These are phyloP conservation scores for Himantopus leucocephalus DNA, from an alignment of 2,113 vertebrate genomes.

Conservation along the genomic window DNA sequence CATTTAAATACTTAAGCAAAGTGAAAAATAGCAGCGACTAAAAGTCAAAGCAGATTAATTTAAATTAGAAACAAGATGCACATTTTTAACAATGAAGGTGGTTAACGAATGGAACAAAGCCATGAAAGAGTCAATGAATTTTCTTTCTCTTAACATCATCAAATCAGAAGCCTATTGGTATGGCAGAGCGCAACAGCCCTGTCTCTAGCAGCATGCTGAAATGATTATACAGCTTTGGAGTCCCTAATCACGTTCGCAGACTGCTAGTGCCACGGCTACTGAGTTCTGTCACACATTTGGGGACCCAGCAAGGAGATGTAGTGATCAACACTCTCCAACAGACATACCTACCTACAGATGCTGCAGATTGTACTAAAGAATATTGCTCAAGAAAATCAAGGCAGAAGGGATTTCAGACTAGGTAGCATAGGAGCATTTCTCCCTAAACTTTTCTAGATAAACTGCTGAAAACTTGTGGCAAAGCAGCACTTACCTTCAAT, in stretches of 20 bases:
- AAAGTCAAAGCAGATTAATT: background rate
- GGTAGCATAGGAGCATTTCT: background rate
- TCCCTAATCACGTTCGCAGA: background rate
- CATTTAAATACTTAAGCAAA: background rate
- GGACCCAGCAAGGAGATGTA: background rate
- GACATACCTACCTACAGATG: background rate
- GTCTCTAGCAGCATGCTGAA: background rate
- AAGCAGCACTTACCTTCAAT: background rate
- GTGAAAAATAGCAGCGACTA: background rate
- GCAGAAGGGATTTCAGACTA: background rate
- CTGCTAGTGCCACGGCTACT: background rate
- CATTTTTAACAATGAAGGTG: background rate
- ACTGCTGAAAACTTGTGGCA: background rate
- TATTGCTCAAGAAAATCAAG: background rate
- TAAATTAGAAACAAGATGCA: background rate
- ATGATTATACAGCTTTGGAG: background rate
- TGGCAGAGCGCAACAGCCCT: background rate
- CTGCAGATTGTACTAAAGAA: background rate
- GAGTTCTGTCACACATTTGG: background rate
- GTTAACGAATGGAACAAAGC: background rate
- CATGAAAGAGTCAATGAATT: background rate
- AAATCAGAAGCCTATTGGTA: background rate
- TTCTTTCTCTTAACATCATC: background rate
- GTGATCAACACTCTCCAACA: background rate
- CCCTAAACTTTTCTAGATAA: background rate